phyloP scores from a whole-genome alignment of 2,888 invertebrate species.

The Venusia cambrica region DNA sequence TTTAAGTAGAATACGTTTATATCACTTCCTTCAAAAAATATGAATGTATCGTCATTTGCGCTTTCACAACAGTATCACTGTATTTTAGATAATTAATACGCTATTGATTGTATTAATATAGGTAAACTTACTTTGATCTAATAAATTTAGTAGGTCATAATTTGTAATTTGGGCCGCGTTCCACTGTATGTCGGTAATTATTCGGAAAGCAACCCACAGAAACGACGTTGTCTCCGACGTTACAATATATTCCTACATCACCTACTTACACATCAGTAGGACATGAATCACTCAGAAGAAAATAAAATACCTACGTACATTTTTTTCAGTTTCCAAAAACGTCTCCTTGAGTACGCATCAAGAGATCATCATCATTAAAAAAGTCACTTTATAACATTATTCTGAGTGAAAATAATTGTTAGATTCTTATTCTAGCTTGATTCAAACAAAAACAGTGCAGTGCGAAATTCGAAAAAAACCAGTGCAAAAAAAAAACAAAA shows the following conservation, averaged over 20 bases:
- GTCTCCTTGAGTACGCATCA: slow-evolving; percentile 18
- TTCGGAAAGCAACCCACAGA: slow-evolving; percentile 26
- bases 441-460: slow-evolving; percentile 21
- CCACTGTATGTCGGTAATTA: slow-evolving; percentile 23
- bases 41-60: no score
- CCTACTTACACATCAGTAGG: slow-evolving; percentile 11
- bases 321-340: slow-evolving; percentile 27
- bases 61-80: no score
- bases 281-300: slow-evolving; percentile 28
- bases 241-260: slow-evolving; percentile 22
- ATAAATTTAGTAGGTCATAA: no score
- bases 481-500: no score
- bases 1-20: no score
- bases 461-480: slow-evolving; percentile 19
- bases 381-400: no score
- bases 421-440: slow-evolving; percentile 5
- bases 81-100: no score
- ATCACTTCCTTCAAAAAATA: no score
- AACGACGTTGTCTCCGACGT: slow-evolving; percentile 20
- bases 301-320: slow-evolving; percentile 26
- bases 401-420: no score
- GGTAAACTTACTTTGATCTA: no score
- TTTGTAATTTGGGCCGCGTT: slow-evolving; percentile 16
- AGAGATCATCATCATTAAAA: no score
- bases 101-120: no score